Evolutionary conservation across 2,113 vertebrate genomes (phyloP), one percentile per base, ranked within the genome.

Genomic region (Chrysemys picta): DNA sequence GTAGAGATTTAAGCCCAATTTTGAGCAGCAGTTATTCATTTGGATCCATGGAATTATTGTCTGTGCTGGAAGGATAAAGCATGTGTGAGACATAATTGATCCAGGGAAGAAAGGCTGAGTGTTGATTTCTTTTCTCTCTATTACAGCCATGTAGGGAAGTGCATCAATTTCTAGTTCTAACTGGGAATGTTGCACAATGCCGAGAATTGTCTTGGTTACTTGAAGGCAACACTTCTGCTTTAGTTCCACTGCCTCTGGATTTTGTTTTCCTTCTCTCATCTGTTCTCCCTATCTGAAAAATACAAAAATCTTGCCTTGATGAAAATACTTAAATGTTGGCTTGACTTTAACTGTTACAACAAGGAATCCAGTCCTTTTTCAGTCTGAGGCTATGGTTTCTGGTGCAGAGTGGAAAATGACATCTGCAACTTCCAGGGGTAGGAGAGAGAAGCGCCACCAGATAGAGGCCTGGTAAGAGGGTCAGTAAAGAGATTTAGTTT

Each of bases 41-140:
- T 49, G 52, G 76, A 35, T 78, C 95, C 35, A 35, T 94, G 85
- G 31, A 24, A 47, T 84, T 89, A 52, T 84, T 89, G 13, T 59
- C 11, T 24, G 11, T 25, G n/a, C 59, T 89, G 19, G 80, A 91
- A 89, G 14, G 8, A 83, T 93, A 8, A 1, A n/a, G 27, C 24
- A 19, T 81, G 42, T 5, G 65, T 84, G 14, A 59, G 57, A 14
- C 65, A 2, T 27, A 53, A 38, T 29, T 27, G 35, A 38, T 10
- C 49, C 7, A 27, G 81, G 29, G 84, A 54, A 38, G 19, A 8
- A n/a, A 91, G 52, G 29, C 4, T 47, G 76, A 89, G 9, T 1
- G 0, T 59, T 49, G 89, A 27, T 83, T 59, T 29, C 11, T 29
- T 29, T 59, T 59, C 57, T 59, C 10, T 93, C 24, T 0, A 0